Base-by-base conservation (phyloP, 2,888 invertebrate genomes). In the Chaetoderma sp. region DNA sequence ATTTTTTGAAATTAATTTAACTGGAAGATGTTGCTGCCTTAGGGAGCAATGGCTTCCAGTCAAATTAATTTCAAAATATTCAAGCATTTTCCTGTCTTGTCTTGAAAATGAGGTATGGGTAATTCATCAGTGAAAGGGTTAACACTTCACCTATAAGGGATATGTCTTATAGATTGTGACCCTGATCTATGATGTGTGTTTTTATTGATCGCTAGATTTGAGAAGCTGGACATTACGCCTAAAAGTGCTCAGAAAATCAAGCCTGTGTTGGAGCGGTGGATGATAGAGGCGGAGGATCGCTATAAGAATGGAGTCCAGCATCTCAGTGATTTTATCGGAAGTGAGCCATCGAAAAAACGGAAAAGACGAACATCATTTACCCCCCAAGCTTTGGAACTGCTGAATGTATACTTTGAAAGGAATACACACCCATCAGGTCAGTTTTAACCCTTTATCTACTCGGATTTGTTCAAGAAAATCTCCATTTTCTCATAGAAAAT, bases 221-320 rank as follows among this genome's bases (percentile, higher is more conserved):
- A 98, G 90, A 98, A 98, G 90, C 90, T 98, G 89, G 98, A 98
- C 90, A 98, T 98, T 85, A 98, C 98, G 85, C 98, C 98, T 86
- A 97, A 98, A 90, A 97, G 97, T 90, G 98, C 98, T 84, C 96
- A 96, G 90, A 98, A 98, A 91, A 98, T 98, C 87, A 97, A 97
- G 89, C 98, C 98, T 78, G 98, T 98, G 81, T 91, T 98, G 86
- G 98, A 98, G 89, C 91, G 94, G 88, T 98, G 98, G 98, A 97
- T 98, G 96, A 94, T 94, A 88, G 97, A 98, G 89, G 97, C 97
- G 60, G 97, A 98, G 90, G 96, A 96, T 90, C 94, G 96, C 93
- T 96, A 85, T 68, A 86, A 85, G 68, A 84, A 84, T 68, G 86
- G 85, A 13, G 94, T 95, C 86, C 95, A 95, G 86, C 96, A 96